phyloP scores from a whole-genome alignment of 1,140 invertebrate species.

The Lepidurus packardi region DNA sequence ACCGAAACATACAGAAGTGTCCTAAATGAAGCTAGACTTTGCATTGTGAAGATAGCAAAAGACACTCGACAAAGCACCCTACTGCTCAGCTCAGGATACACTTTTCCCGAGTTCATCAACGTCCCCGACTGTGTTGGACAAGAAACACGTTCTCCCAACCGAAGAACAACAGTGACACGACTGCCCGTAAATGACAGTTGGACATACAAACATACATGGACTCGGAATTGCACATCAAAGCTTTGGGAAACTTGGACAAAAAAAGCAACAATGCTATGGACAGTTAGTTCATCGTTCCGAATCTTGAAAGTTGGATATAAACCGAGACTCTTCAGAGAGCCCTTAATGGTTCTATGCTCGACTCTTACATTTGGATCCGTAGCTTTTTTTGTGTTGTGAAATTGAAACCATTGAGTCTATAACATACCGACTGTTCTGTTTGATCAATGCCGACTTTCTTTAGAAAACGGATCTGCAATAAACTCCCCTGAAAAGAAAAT shows the following conservation, averaged over 20 bases:
- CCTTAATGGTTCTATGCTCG: background rate
- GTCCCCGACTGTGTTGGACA: background rate
- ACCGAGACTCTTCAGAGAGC: background rate
- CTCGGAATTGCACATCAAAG: too few relatives aligned
- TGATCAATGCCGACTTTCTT: background rate
- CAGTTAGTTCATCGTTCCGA: too few relatives aligned
- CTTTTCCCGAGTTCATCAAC: background rate
- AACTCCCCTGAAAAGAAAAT: background rate
- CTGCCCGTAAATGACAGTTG: background rate
- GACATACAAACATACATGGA: background rate
- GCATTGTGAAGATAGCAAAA: too few relatives aligned
- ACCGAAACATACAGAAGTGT: too few relatives aligned
- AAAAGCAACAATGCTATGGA: too few relatives aligned
- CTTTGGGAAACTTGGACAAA: too few relatives aligned
- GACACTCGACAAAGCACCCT: too few relatives aligned
- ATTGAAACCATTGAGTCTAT: background rate
- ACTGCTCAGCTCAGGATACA: background rate
- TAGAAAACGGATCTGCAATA: background rate
- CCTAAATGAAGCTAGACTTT: too few relatives aligned
- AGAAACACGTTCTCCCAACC: background rate
- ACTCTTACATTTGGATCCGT: too few relatives aligned
- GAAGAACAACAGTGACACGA: slow-evolving; percentile 2
- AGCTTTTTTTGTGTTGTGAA: too few relatives aligned
- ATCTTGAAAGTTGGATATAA: background rate
- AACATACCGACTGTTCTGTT: background rate